Base-by-base conservation (phyloP, 2,113 vertebrate species). In the Rhineura floridana region DNA sequence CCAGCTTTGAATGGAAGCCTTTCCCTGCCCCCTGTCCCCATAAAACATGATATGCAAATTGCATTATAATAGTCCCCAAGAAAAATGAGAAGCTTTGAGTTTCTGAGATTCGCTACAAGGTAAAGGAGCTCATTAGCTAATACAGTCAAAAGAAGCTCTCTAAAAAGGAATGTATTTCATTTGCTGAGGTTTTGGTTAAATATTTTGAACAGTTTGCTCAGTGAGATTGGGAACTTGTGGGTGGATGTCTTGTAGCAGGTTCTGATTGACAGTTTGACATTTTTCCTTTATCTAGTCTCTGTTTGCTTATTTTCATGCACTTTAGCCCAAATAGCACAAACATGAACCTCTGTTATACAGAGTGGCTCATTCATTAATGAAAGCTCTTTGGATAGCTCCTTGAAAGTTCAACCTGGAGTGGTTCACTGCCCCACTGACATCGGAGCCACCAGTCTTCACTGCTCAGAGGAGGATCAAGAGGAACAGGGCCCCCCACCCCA, bases 41-140 rank as follows among this genome's bases (percentile, higher is more conserved):
- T 10, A 28, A 19, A 93, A 80, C 87, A 91, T 90, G 93, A 81
- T 84, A 90, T 89, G 90, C 87, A 93, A 90, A 91, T 93, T 88
- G 87, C 82, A 91, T 92, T 63, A 83, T 88, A 94, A 92, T 87
- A 89, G 76, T 87, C 91, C 91, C 91, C 91, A 92, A 89, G 87
- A 91, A 91, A 95, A 95, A 94, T 91, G 91, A 94, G 90, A 93
- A 94, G 89, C 90, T 93, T 94, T 91, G 94, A 2, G 2, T 94
- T 85, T 93, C 84, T 87, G 88, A 92, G 91, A 72, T 89, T 94
- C 89, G 92, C 94, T 94, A 93, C 89, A 89, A 95, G 95, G 94
- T 91, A 95, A 96, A 95, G 95, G 92, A 94, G 44, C 91, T 90
- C 91, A 90, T 86, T 93, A 93, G 84, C 30, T 0, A 90, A 91